Evolutionary conservation across 1,140 invertebrate species (phyloP).

Genomic region (Drosophila saltans): DNA sequence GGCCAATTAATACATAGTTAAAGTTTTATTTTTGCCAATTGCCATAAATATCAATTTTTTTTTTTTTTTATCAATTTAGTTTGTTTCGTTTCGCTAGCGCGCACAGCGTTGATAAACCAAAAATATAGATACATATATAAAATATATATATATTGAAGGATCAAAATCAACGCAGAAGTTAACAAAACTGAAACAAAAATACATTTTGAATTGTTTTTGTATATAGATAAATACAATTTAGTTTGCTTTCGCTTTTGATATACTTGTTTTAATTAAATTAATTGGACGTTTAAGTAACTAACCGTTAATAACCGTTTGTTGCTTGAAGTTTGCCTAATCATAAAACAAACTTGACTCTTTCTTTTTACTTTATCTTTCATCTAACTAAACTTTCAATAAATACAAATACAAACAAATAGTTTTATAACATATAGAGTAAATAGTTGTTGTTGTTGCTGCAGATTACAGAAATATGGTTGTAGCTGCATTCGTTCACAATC

Average conservation of each 20-base stretch:
- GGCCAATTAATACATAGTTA: slow-evolving; percentile 67
- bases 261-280: slow-evolving; percentile 74
- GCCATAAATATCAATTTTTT: slow-evolving; percentile 35
- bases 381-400: slow-evolving; percentile 81
- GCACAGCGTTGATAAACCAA: slow-evolving; percentile 73
- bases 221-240: slow-evolving; percentile 66
- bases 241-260: slow-evolving; percentile 41
- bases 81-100: slow-evolving; percentile 56
- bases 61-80: slow-evolving; percentile 40
- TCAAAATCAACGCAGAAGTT: slow-evolving; percentile 58
- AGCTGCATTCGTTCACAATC: slow-evolving; percentile 51
- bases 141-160: slow-evolving; percentile 26
- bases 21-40: slow-evolving; percentile 62
- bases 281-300: slow-evolving; percentile 83
- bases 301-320: slow-evolving; percentile 75
- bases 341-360: slow-evolving; percentile 34
- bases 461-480: slow-evolving; percentile 39
- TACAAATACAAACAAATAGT: slow-evolving; percentile 70
- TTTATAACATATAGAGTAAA: slow-evolving; percentile 72
- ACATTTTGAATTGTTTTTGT: slow-evolving; percentile 25
- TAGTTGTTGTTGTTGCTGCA: slow-evolving; percentile 59
- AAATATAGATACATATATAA: slow-evolving; percentile 46
- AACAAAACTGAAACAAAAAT: slow-evolving; percentile 59
- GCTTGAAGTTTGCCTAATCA: slow-evolving; percentile 38
- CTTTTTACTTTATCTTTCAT: slow-evolving; percentile 28